These are phyloP conservation scores for Notarius quadriscutis DNA, from an alignment of 2,113 vertebrate genomes.

Conservation along the genomic window DNA sequence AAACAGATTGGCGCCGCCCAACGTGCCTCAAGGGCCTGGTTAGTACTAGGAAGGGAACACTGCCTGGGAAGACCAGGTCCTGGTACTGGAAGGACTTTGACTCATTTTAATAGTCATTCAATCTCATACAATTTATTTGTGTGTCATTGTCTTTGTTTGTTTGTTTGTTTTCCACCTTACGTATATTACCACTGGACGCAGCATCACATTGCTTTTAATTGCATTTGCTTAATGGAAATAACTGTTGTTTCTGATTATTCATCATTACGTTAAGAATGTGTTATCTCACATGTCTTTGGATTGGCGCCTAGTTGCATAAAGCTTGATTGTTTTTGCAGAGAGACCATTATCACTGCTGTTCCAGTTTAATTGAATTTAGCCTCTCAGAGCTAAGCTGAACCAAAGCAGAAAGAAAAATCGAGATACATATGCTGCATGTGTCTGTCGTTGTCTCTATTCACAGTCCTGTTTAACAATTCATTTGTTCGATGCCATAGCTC, in stretches of 20 bases:
- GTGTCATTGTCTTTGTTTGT: background rate
- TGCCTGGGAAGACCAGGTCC: no score
- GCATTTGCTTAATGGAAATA: background rate
- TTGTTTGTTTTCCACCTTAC: background rate
- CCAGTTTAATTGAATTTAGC: slow-evolving; percentile 36
- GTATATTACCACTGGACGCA: background rate
- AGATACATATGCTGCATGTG: slow-evolving; percentile 18
- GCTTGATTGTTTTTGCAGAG: slow-evolving; percentile 1
- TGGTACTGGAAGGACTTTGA: no score
- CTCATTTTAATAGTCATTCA: background rate
- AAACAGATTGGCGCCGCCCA: no score
- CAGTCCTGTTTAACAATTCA: slow-evolving; percentile 28
- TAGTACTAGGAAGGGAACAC: no score
- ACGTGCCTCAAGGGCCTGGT: no score
- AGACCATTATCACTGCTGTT: slow-evolving; percentile 3
- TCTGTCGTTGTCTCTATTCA: slow-evolving; percentile 20
- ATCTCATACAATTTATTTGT: background rate
- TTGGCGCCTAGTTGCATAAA: background rate
- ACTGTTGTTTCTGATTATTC: background rate
- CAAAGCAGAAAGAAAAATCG: slow-evolving; percentile 1
- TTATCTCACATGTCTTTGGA: background rate
- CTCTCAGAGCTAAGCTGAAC: slow-evolving; percentile 20
- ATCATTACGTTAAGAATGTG: background rate
- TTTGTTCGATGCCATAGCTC: background rate
- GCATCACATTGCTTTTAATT: background rate